Conservation (phyloP, 2,797 vertebrate genomes). For the Anolis apletophallus region DNA sequence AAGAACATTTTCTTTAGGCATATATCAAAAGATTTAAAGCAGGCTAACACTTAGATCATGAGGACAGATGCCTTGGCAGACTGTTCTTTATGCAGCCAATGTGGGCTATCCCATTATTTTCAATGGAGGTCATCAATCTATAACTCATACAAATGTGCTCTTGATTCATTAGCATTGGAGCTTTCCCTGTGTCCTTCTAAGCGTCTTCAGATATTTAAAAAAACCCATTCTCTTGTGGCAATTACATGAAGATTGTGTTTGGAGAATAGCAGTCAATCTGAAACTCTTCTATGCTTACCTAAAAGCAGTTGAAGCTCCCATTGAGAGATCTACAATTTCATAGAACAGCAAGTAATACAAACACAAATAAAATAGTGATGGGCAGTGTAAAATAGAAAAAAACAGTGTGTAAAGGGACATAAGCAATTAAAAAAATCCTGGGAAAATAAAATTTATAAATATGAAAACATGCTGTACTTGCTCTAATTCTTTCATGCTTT, state of each 20-base stretch:
- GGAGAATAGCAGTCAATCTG: background rate
- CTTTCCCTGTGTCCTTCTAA: background rate
- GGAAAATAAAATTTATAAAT: background rate
- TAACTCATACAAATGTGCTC: background rate
- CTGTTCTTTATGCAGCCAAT: background rate
- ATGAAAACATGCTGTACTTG: too few species aligned
- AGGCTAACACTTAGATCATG: background rate
- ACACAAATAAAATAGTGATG: background rate
- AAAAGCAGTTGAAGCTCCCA: too few species aligned
- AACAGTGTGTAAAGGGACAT: background rate
- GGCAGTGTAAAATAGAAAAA: too few species aligned
- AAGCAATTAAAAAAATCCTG: background rate
- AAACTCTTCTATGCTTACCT: background rate
- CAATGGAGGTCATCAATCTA: background rate
- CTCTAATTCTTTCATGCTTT: too few species aligned
- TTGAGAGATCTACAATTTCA: background rate
- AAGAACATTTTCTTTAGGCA: constrained; percentile 10
- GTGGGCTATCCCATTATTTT: background rate
- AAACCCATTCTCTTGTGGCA: background rate
- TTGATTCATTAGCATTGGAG: background rate
- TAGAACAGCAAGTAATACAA: background rate
- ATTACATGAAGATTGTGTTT: background rate
- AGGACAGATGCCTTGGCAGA: background rate
- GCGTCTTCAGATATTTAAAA: background rate
- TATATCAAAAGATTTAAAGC: constrained; percentile 8